A percentile compares a stretch with the other conserved stretches of the same genome.
These are phyloP conservation scores for Lophochroa leadbeateri DNA, from an alignment of 2,113 vertebrate genomes.

Conservation along the genomic window DNA sequence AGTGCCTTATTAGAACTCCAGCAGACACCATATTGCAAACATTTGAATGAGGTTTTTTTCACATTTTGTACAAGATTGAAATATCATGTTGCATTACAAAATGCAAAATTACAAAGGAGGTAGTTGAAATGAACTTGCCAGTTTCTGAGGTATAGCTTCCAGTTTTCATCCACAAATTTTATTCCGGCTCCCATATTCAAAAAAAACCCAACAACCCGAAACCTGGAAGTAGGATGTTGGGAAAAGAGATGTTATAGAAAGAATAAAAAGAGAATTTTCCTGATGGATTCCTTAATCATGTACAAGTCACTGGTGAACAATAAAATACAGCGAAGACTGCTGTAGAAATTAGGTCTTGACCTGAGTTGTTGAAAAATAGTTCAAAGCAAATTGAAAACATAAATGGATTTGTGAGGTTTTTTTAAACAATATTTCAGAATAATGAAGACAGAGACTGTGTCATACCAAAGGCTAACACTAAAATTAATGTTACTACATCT, in stretches of 20 bases:
- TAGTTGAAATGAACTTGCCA: conserved; percentile 18
- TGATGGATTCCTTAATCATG: conserved; percentile 83
- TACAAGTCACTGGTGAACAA: conserved; percentile 71
- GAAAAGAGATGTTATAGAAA: conserved; percentile 56
- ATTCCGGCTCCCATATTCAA: conserved; percentile 7
- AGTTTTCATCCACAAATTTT: conserved; percentile 53
- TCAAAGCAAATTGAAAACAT: conserved; percentile 85
- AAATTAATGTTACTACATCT: conserved; percentile 72
- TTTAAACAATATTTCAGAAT: conserved; percentile 72
- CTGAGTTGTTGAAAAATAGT: conserved; percentile 83
- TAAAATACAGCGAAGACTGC: conserved; percentile 70
- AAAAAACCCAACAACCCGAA: not conserved
- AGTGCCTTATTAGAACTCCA: conserved; percentile 11
- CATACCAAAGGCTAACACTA: conserved; percentile 72
- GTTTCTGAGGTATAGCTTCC: conserved; percentile 28
- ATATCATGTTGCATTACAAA: conserved; percentile 2
- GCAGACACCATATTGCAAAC: conserved; percentile 5
- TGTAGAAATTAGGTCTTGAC: conserved; percentile 86
- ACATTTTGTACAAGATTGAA: conserved; percentile 18
- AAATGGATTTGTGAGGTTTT: conserved; percentile 78
- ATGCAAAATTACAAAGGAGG: conserved; percentile 13
- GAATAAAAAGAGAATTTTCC: conserved; percentile 68
- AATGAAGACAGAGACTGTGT: conserved; percentile 85
- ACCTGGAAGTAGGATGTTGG: conserved; percentile 17
- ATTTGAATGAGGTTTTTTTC: conserved; percentile 29